Evolutionary conservation across 2,888 invertebrate genomes (phyloP).

Genomic region (Dicycla oo): DNA sequence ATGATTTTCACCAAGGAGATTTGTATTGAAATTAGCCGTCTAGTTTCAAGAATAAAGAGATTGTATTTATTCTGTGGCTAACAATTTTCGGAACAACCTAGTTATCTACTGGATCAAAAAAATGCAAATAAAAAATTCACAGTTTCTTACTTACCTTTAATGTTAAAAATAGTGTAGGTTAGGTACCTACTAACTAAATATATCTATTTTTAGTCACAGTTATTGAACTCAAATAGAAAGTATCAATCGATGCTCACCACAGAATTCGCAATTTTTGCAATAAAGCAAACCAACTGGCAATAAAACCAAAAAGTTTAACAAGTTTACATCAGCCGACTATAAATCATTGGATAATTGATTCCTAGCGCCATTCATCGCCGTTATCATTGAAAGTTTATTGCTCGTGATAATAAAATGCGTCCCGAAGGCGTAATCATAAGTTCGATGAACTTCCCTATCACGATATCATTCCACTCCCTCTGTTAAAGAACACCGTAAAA

Average conservation of each 20-base stretch:
- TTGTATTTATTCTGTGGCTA: no score
- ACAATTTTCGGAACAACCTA: no score
- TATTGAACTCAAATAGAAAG: conserved; percentile 25
- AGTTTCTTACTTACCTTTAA: background rate
- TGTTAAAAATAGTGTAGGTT: background rate
- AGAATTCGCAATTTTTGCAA: conserved; percentile 5
- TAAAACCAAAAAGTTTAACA: conserved; percentile 27
- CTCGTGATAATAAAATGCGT: conserved; percentile 55
- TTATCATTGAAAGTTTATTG: conserved; percentile 61
- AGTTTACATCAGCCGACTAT: conserved; percentile 18
- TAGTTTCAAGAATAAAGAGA: no score
- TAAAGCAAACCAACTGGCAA: conserved; percentile 12
- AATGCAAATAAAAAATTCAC: background rate
- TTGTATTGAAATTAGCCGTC: no score
- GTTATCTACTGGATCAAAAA: no score
- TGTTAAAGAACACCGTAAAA: conserved; percentile 58
- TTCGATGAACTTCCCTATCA: conserved; percentile 65
- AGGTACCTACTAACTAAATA: background rate
- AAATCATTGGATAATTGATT: conserved; percentile 55
- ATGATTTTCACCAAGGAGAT: no score
- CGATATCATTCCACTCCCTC: conserved; percentile 60
- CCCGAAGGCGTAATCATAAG: conserved; percentile 52
- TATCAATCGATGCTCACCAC: background rate
- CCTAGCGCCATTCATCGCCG: conserved; percentile 27
- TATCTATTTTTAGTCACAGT: background rate